These are phyloP conservation scores for Cladorhizidae sp. DNA, from an alignment of 37 sponge, comb jelly and placozoan species.

Conservation along the genomic window DNA sequence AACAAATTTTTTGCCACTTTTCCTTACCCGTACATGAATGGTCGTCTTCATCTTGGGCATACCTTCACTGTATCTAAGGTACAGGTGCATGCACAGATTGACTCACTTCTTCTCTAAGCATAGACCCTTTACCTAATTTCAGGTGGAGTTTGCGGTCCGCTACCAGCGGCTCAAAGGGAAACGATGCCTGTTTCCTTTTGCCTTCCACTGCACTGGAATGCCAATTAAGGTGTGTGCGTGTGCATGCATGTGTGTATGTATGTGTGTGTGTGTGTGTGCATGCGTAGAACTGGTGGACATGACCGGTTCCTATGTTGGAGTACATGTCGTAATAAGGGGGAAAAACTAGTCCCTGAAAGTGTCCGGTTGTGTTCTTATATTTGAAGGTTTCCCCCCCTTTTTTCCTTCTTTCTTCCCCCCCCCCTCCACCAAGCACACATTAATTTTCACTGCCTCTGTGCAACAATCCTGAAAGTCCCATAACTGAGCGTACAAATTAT, in stretches of 20 bases:
- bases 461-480: no score
- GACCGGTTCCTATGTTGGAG: no score
- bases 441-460: no score
- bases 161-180: slow-evolving; percentile 97
- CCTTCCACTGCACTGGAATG: slow-evolving; percentile 99
- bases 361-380: no score
- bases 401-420: neutral
- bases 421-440: neutral
- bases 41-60: slow-evolving; percentile 96
- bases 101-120: neutral
- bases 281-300: neutral
- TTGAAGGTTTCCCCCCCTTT: neutral
- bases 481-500: no score
- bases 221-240: slow-evolving; percentile 83
- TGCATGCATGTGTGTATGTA: neutral
- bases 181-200: slow-evolving; percentile 97
- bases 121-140: no score
- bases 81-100: neutral
- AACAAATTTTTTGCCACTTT: slow-evolving; percentile 94
- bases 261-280: neutral
- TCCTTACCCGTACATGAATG: slow-evolving; percentile 99
- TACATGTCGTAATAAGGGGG: no score
- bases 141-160: slow-evolving; percentile 89
- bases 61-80: slow-evolving; percentile 96
- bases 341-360: no score